Evolutionary conservation across 2,113 vertebrate species (phyloP).

Genomic region (Lonchura striata): DNA sequence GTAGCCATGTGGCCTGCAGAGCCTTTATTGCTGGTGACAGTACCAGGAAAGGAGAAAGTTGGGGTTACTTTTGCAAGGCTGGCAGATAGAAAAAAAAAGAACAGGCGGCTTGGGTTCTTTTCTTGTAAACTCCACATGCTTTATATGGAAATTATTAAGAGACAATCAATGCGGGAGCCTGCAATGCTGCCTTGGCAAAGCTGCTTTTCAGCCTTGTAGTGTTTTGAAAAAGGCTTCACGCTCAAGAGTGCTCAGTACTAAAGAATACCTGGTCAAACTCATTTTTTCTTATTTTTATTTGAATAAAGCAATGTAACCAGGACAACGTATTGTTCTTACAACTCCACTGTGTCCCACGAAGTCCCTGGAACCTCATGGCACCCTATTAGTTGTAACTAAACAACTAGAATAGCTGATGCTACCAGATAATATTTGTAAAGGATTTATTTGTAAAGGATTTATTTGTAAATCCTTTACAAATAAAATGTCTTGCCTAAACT

Average conservation of each 20-base stretch:
- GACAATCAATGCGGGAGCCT: background rate
- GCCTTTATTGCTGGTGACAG: constrained; percentile 54
- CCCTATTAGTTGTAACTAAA: background rate
- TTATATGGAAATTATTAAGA: constrained; percentile 47
- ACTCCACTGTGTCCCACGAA: background rate
- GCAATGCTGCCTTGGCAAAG: background rate
- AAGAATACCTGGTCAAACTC: background rate
- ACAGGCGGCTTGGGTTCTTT: background rate
- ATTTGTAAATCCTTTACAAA: background rate
- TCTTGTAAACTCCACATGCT: constrained; percentile 3
- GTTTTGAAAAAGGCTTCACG: background rate
- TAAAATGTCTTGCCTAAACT: background rate
- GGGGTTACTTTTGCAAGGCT: constrained; percentile 29
- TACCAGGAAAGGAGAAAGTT: constrained; percentile 40
- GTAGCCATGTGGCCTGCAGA: constrained; percentile 51
- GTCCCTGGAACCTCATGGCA: background rate
- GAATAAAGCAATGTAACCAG: background rate
- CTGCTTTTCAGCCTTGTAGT: background rate
- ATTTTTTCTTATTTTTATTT: background rate
- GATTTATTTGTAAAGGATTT: too few species aligned
- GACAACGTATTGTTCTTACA: background rate
- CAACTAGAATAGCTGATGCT: background rate
- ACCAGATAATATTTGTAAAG: too few species aligned
- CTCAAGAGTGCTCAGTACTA: background rate
- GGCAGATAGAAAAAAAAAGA: background rate